phyloP scores from a whole-genome alignment of 2,888 invertebrate species.

The Campoplex capitator region DNA sequence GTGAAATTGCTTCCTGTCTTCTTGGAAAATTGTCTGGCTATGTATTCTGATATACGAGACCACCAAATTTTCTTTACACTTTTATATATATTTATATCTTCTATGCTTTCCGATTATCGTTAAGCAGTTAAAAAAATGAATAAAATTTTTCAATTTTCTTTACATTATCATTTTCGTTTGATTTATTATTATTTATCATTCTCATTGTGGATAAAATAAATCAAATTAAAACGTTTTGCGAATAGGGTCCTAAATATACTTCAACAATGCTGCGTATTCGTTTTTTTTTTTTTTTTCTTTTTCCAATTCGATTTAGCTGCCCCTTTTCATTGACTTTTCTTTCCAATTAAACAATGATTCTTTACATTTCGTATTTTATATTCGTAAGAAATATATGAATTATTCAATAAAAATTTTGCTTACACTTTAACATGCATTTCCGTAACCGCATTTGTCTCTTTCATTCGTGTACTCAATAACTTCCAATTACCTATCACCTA shows the following conservation, averaged over 20 bases:
- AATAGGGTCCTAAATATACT: too few relatives aligned
- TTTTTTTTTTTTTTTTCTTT: too few relatives aligned
- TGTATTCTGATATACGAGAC: constrained; percentile 65
- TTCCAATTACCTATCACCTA: constrained; percentile 35
- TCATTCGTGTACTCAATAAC: constrained; percentile 50
- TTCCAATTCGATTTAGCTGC: background rate
- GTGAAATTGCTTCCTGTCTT: constrained; percentile 76
- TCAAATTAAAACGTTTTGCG: background rate
- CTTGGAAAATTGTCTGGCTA: constrained; percentile 78
- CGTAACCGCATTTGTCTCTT: constrained; percentile 24
- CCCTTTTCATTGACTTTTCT: background rate
- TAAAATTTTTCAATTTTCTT: background rate
- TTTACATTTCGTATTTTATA: background rate
- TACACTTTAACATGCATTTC: constrained; percentile 23
- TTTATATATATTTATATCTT: constrained; percentile 1
- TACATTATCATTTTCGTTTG: background rate
- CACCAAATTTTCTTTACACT: constrained; percentile 37
- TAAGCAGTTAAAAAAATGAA: background rate
- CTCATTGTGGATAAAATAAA: background rate
- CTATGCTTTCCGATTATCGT: background rate
- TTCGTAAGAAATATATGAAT: background rate
- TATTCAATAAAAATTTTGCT: background rate
- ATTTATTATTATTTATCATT: background rate
- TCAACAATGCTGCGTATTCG: too few relatives aligned
- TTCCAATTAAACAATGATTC: background rate